Conservation (phyloP, 2,888 invertebrate species). For the Stomorhina lunata region DNA sequence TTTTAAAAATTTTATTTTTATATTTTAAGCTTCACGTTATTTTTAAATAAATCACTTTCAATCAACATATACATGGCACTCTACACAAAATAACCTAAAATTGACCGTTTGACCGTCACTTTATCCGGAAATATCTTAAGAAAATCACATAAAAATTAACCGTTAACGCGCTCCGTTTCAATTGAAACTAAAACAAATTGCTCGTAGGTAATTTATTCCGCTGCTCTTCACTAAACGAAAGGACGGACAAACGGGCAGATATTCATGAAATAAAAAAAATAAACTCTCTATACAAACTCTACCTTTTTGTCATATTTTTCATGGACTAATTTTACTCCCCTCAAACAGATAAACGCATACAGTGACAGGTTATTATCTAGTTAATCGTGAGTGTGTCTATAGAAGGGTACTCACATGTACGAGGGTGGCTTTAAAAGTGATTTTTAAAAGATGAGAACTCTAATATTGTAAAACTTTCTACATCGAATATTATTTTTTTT, state of each 20-base stretch:
- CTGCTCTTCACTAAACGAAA: background rate
- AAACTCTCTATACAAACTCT: conserved; percentile 41
- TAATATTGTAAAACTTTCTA: no score
- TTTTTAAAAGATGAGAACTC: background rate
- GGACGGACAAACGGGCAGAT: background rate
- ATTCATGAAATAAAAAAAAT: background rate
- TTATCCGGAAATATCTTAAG: background rate
- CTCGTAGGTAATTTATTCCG: conserved; percentile 47
- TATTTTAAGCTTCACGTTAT: background rate
- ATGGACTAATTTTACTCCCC: conserved; percentile 46
- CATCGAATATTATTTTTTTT: no score
- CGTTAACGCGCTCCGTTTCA: conserved; percentile 57
- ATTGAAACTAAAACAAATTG: conserved; percentile 52
- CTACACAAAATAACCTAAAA: background rate
- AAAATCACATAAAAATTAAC: conserved; percentile 20
- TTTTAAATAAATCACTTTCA: background rate
- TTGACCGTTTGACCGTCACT: background rate
- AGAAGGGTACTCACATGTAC: conserved; percentile 13
- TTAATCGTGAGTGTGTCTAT: background rate
- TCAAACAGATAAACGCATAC: conserved; percentile 1
- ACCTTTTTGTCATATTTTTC: conserved; percentile 35
- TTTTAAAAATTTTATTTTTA: background rate
- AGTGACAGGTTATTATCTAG: conserved; percentile 40
- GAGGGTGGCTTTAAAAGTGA: background rate
- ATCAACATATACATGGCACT: background rate